phyloP scores from a whole-genome alignment of 2,888 invertebrate genomes.

The Limnephilus lunatus region DNA sequence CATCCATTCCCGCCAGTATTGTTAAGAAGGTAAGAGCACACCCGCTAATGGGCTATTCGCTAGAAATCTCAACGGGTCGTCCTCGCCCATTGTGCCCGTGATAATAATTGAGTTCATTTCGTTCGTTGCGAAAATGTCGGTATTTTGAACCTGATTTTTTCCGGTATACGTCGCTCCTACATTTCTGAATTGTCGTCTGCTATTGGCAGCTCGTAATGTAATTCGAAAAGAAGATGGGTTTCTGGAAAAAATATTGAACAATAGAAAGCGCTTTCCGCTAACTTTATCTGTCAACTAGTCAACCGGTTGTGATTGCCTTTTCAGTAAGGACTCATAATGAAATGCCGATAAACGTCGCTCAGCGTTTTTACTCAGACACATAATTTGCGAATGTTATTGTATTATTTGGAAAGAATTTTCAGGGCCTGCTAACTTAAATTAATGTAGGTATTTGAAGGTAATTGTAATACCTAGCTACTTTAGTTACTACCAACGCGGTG shows the following conservation, averaged over 20 bases:
- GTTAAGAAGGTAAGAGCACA: neutral
- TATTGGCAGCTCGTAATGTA: neutral
- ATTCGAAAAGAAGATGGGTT: slow-evolving; percentile 24
- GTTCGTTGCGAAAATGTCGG: neutral
- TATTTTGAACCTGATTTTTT: slow-evolving; percentile 20
- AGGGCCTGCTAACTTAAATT: neutral
- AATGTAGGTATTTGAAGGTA: neutral
- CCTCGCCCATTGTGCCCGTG: slow-evolving; percentile 11
- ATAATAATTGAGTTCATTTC: slow-evolving; percentile 34
- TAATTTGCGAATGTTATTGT: neutral
- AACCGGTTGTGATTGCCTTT: neutral
- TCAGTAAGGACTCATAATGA: neutral
- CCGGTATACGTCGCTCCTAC: slow-evolving; percentile 11
- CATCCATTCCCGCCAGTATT: neutral
- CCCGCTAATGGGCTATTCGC: neutral
- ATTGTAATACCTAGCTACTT: neutral
- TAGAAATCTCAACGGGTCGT: slow-evolving; percentile 14
- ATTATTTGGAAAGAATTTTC: neutral
- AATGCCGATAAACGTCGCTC: slow-evolving; percentile 2
- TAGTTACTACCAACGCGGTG: neutral
- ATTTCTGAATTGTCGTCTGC: neutral
- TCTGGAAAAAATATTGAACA: slow-evolving; percentile 13
- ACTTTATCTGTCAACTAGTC: slow-evolving; percentile 5
- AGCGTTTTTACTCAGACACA: neutral
- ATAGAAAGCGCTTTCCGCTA: slow-evolving; percentile 12